Base-by-base conservation (phyloP, 23 tunicate genomes). In the Ciona savignyi region DNA sequence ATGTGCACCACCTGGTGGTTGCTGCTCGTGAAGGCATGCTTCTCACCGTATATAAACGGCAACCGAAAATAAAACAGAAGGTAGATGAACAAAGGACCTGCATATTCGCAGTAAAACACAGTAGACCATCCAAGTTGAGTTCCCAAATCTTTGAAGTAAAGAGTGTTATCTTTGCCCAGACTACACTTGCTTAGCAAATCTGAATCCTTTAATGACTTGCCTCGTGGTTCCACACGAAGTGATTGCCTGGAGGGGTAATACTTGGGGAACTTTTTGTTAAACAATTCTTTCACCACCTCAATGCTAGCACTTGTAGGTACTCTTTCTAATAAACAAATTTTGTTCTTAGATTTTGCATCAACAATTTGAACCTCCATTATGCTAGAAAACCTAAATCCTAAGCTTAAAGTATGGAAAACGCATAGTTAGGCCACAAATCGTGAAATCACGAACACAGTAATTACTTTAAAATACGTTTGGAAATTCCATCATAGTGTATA, bases 121-220 rank as follows among this genome's bases (percentile, higher is more conserved):
- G 99, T 83, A 60, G 95, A 82, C 95, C 96, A 94, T 1, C 82
- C 77, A 32, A 94, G 28, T 66, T 94, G 99, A 1, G 99, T 87
- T 1, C 99, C 99, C 28, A 94, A 81, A 74, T 94, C 99, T 66
- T 94, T 94, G 78, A 87, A 88, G 63, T 82, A 94, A 56, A 94
- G 42, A 62, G 48, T 35, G 63, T 63, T 67, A 34, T 84, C 93
- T 15, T 69, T 70, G 2, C 83, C 77, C 11, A 87, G 34, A 27
- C 70, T 77, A 23, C 71, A 56, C 32, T 76, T 67, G 23, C 74
- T 42, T 35, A 94, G 32, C 4, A 66, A 67, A 23, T 82, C 95
- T 33, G 75, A 32, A 70, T 89, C 99, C 35, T 87, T 88, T 3
- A 94, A 62, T 15, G 90, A 77, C 48, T 88, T 94, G 72, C 86